phyloP scores from a whole-genome alignment of 2,888 invertebrate species.

The Pherbina coryleti region DNA sequence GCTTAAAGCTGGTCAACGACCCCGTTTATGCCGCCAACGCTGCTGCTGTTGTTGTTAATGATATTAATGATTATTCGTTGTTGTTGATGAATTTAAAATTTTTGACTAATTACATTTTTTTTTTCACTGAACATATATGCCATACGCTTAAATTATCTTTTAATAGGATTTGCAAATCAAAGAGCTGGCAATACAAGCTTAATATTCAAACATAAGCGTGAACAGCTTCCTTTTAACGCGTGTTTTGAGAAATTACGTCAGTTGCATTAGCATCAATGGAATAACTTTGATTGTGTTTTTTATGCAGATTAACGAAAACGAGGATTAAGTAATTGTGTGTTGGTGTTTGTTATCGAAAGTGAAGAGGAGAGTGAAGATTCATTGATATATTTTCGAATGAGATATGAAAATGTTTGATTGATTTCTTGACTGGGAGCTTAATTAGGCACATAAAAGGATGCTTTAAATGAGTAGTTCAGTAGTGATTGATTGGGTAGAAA shows the following conservation, averaged over 20 bases:
- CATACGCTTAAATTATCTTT: not conserved
- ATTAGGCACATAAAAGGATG: no score
- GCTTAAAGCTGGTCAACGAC: conserved; percentile 2
- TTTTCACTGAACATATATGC: not conserved
- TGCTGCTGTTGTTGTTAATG: conserved; percentile 5
- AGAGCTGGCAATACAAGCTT: not conserved
- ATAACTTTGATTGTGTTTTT: no score
- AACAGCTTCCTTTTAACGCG: not conserved
- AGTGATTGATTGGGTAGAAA: no score
- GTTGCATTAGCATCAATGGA: not conserved
- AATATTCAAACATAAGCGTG: not conserved
- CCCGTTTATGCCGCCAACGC: not conserved
- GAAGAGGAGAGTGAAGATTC: no score
- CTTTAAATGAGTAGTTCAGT: no score
- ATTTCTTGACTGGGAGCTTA: no score
- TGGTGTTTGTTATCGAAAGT: no score
- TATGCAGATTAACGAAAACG: no score
- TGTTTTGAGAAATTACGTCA: not conserved
- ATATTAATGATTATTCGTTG: conserved; percentile 9
- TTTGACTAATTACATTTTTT: conserved; percentile 16
- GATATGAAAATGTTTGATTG: no score
- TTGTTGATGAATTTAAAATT: conserved; percentile 25
- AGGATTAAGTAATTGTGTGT: no score
- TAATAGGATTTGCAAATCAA: not conserved
- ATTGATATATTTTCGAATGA: no score